Base-by-base conservation (phyloP, 2,113 vertebrate species). In the Microcebus lehilahytsara region DNA sequence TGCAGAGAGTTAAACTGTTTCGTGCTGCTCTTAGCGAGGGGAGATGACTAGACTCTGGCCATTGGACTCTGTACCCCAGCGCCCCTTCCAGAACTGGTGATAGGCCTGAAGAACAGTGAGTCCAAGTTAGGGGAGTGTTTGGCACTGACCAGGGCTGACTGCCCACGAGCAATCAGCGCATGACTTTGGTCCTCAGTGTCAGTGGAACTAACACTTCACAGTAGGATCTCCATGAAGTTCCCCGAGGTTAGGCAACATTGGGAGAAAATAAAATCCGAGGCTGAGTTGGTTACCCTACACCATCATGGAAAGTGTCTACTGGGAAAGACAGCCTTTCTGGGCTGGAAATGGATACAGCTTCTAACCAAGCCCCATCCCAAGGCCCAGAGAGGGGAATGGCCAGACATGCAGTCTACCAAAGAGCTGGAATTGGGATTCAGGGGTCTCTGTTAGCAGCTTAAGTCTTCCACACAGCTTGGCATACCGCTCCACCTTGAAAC, bases 351-450 rank as follows among this genome's bases (percentile, higher is more conserved):
- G 32, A 10, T 5, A 40, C 6, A 9, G 27, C 79, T 64, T 27
- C n/a, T n/a, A 25, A 42, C 75, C 56, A 46, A 42, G 20, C 22
- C 32, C 22, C 37, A 27, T 12, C 37, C 25, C 19, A 23, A 83
- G 56, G 11, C 56, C 80, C 72, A 14, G 34, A 6, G 34, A 62
- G 1, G 51, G 34, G 16, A 60, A 51, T 1, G 20, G 22, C 30
- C 42, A 79, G 32, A 34, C 27, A 2, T 12, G 25, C 40, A 4
- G n/a, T 9, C n/a, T 6, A 42, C 27, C 19, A 27, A 71, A 74
- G 49, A 95, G 91, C 75, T 58, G 89, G 60, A 71, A 96, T 25
- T 89, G 78, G 11, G 19, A 40, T 64, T 23, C 34, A 34, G 49
- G 34, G 9, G 23, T 46, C 10, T 79, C 13, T 27, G 49, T 30